Conservation (phyloP, 2,797 vertebrate species). For the Miichthys miiuy region DNA sequence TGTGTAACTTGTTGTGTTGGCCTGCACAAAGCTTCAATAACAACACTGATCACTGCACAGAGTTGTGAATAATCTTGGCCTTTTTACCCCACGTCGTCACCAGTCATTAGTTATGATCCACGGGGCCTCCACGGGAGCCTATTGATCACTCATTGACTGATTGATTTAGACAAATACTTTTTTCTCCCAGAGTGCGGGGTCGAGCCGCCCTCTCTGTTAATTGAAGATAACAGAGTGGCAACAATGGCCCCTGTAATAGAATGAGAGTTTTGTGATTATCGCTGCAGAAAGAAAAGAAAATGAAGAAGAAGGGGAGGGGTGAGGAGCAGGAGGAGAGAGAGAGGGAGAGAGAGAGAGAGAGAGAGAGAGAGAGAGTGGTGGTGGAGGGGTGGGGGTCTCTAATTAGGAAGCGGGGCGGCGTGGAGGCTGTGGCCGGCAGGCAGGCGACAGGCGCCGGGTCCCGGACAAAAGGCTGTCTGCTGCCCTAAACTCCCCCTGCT, state of each 20-base stretch:
- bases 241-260: conserved; percentile 85
- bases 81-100: conserved; percentile 80
- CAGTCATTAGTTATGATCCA: conserved; percentile 75
- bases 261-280: conserved; percentile 83
- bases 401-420: conserved; percentile 85
- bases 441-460: conserved; percentile 88
- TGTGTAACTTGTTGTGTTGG: conserved; percentile 27
- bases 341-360: background rate
- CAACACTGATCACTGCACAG: conserved; percentile 67
- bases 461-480: conserved; percentile 87
- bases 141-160: conserved; percentile 86
- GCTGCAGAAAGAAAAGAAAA: conserved; percentile 82
- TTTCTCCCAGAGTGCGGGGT: conserved; percentile 80
- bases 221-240: conserved; percentile 85
- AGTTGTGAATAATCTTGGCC: conserved; percentile 83
- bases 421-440: conserved; percentile 82
- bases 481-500: conserved; percentile 84
- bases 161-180: conserved; percentile 85
- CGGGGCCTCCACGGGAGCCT: conserved; percentile 78
- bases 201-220: conserved; percentile 82
- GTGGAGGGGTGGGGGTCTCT: conserved; percentile 66
- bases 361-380: conserved; percentile 21
- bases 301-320: conserved; percentile 70
- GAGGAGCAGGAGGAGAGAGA: conserved; percentile 19
- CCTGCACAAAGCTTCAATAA: conserved; percentile 36